These are phyloP conservation scores for Norana najaformis DNA, from an alignment of 2,888 invertebrate species.

Conservation along the genomic window DNA sequence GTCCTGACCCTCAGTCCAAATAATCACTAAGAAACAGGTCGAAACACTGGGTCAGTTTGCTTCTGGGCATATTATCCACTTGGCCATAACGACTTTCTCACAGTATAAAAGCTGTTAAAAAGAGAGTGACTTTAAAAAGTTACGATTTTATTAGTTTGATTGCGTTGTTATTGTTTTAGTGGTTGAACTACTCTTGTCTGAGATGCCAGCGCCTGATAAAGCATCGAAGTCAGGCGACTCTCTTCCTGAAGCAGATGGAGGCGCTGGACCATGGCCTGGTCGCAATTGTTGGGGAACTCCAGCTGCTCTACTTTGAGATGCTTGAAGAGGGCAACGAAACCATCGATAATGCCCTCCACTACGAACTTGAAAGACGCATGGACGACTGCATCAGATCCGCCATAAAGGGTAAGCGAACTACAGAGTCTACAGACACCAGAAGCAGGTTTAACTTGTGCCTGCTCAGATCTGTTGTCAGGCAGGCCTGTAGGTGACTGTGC, in stretches of 20 bases:
- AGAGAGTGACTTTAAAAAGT: background rate
- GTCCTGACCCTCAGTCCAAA: background rate
- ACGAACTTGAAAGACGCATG: background rate
- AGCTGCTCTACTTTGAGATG: conserved; percentile 41
- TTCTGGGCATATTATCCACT: background rate
- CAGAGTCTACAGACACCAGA: background rate
- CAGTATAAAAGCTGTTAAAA: background rate
- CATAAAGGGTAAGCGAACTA: background rate
- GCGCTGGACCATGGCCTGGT: conserved; percentile 69
- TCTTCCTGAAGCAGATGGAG: conserved; percentile 73
- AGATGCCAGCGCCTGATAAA: conserved; percentile 61
- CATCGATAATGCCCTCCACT: conserved; percentile 19
- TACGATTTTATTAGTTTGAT: background rate
- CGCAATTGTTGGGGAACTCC: conserved; percentile 46
- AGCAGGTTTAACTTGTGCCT: background rate
- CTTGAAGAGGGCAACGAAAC: conserved; percentile 37
- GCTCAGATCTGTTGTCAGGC: background rate
- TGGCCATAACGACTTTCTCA: background rate
- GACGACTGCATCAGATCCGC: conserved; percentile 25
- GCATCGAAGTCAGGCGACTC: conserved; percentile 44
- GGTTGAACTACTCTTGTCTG: conserved; percentile 64
- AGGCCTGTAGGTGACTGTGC: no score
- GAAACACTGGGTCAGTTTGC: background rate
- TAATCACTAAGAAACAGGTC: background rate
- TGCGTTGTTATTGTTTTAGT: conserved; percentile 49